A percentile compares a stretch with the other conserved stretches of the same genome.
Conservation (phyloP, 2,113 vertebrate species). For the Embiotoca jacksoni region DNA sequence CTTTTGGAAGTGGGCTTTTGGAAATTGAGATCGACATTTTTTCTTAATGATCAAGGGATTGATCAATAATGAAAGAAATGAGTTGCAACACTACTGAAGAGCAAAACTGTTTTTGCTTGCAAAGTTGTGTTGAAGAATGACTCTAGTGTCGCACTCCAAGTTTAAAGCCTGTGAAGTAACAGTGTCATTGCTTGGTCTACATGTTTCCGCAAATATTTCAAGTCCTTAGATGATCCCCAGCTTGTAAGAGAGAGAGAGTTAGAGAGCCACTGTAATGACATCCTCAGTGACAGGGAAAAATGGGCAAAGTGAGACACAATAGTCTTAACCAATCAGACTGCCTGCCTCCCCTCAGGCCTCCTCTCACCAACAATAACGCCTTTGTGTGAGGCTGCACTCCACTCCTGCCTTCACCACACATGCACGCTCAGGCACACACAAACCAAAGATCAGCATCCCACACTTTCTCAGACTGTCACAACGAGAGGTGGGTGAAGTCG, state of each 20-base stretch:
- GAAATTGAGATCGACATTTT: background rate
- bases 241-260: conserved; percentile 42
- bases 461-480: conserved; percentile 61
- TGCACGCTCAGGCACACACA: conserved; percentile 46
- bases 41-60: background rate
- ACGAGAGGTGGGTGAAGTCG: conserved; percentile 35
- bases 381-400: conserved; percentile 81
- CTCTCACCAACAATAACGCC: conserved; percentile 77
- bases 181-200: conserved; percentile 38
- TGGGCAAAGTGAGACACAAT: conserved; percentile 82
- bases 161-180: conserved; percentile 29
- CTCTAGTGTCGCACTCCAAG: conserved; percentile 13
- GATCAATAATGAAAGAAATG: background rate
- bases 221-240: conserved; percentile 73
- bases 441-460: conserved; percentile 54
- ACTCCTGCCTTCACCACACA: conserved; percentile 58
- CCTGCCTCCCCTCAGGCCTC: conserved; percentile 76
- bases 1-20: background rate
- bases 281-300: conserved; percentile 75
- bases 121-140: conserved; percentile 18
- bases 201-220: conserved; percentile 43
- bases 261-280: conserved; percentile 74
- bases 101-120: background rate
- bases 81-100: background rate
- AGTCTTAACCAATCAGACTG: conserved; percentile 83